phyloP scores from a whole-genome alignment of 2,113 vertebrate genomes.

The Leucoraja erinaceus region DNA sequence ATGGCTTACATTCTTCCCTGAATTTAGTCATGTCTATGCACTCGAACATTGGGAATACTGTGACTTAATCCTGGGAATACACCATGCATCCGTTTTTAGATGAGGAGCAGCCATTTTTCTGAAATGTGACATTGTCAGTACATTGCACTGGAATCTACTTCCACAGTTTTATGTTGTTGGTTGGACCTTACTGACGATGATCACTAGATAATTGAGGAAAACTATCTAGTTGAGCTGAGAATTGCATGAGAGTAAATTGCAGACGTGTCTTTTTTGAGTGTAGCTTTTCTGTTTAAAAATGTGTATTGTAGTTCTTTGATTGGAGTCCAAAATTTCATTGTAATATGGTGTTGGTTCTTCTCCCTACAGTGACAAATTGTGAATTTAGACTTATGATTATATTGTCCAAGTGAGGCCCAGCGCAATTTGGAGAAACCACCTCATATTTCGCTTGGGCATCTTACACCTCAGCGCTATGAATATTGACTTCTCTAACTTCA shows the following conservation, averaged over 20 bases:
- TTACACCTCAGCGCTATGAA: too few species aligned
- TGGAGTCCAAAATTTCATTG: not conserved
- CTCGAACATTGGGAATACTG: not conserved
- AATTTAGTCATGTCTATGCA: not conserved
- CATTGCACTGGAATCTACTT: not conserved
- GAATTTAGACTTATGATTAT: not conserved
- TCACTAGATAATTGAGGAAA: not conserved
- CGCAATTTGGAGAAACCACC: too few species aligned
- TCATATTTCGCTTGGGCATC: too few species aligned
- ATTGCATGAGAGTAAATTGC: not conserved
- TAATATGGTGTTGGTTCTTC: not conserved
- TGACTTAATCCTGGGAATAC: not conserved
- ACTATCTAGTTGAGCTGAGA: not conserved
- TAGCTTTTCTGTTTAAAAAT: not conserved
- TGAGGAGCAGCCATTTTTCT: not conserved
- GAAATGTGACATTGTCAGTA: not conserved
- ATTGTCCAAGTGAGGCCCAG: too few species aligned
- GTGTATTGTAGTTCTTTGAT: not conserved
- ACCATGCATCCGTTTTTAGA: not conserved
- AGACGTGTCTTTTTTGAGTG: not conserved
- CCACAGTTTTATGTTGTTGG: not conserved
- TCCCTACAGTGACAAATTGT: not conserved
- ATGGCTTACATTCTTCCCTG: not conserved
- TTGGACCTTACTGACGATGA: not conserved
- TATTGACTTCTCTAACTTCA: too few species aligned